phyloP scores from a whole-genome alignment of 2,113 vertebrate genomes.

The Archocentrus centrarchus region DNA sequence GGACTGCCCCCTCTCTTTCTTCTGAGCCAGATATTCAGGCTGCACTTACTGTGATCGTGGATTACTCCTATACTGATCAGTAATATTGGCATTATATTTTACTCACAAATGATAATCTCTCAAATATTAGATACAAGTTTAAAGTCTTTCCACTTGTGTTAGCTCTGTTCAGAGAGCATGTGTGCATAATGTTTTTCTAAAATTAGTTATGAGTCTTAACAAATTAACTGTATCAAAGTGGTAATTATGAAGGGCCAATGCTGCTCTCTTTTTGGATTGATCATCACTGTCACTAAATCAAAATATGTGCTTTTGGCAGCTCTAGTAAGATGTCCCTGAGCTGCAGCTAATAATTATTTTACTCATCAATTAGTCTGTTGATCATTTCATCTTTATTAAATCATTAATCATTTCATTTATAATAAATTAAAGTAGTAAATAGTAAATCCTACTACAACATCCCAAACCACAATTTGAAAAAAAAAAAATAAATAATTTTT shows the following conservation, averaged over 20 bases:
- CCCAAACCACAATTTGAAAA: neutral
- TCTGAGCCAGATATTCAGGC: constrained; percentile 37
- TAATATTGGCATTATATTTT: neutral
- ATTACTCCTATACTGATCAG: neutral
- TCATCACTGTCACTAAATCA: constrained; percentile 10
- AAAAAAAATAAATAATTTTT: neutral
- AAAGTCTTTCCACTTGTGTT: neutral
- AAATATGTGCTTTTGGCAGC: neutral
- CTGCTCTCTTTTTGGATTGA: constrained; percentile 1
- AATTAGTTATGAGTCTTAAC: constrained; percentile 58
- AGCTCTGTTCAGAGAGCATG: neutral
- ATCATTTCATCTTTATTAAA: neutral
- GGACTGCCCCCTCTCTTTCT: constrained; percentile 31
- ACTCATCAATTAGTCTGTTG: constrained; percentile 13
- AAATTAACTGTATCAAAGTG: constrained; percentile 14
- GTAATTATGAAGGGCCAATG: neutral
- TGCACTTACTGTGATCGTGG: constrained; percentile 16
- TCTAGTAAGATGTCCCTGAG: neutral
- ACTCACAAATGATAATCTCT: neutral
- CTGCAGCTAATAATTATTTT: neutral
- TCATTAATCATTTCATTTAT: constrained; percentile 1
- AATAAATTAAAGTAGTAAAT: neutral
- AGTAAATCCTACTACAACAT: neutral
- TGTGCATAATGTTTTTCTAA: neutral
- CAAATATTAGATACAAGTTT: constrained; percentile 35